Percentiles rank a stretch among this genome's conserved stretches.
Evolutionary conservation across 2,113 vertebrate genomes (phyloP).

Genomic region (Rhabdornis inornatus): DNA sequence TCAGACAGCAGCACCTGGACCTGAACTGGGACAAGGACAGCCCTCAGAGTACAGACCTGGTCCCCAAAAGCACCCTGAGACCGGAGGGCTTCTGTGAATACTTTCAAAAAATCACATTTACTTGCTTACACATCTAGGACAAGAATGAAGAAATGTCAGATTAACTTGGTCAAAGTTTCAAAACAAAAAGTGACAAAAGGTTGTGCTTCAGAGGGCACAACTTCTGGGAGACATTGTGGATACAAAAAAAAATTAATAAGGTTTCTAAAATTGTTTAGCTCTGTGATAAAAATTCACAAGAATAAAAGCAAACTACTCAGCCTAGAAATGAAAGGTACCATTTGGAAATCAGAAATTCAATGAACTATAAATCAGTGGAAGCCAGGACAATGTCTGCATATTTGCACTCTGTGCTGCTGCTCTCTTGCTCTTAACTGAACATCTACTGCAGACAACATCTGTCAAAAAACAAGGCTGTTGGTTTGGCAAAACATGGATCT

Average conservation of each 20-base stretch:
- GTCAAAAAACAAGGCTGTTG: neutral
- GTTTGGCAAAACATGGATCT: neutral
- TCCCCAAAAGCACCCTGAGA: neutral
- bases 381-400: accelerated
- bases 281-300: neutral
- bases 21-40: neutral
- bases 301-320: neutral
- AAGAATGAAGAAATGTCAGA: neutral
- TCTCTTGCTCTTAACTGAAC: neutral
- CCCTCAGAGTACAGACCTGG: neutral
- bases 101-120: neutral
- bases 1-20: neutral
- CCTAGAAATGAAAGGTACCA: neutral
- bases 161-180: neutral
- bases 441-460: neutral
- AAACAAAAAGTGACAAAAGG: neutral
- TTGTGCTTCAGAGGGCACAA: neutral
- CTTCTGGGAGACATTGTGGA: neutral
- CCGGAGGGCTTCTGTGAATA: neutral
- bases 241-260: neutral
- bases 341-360: neutral
- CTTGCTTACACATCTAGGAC: neutral
- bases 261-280: neutral
- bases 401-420: neutral
- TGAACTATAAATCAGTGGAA: neutral